Evolutionary conservation across 1,140 invertebrate species (phyloP).

Genomic region (Phthorimaea operculella): DNA sequence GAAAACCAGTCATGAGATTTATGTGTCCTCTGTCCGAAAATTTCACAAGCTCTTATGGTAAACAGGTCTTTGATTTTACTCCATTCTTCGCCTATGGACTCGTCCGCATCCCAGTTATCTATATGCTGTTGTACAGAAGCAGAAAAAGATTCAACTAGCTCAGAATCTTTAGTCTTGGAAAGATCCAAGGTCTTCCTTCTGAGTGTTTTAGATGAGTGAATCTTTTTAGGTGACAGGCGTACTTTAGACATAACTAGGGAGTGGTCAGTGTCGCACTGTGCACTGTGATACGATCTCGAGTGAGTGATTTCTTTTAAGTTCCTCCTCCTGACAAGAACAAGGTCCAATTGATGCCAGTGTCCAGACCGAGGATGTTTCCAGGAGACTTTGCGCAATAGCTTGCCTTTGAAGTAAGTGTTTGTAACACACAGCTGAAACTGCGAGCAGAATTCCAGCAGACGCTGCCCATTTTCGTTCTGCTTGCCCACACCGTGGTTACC

Average conservation of each 20-base stretch:
- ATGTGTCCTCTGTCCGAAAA: neutral
- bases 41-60: neutral
- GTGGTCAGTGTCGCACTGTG: slow-evolving; percentile 18
- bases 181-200: neutral
- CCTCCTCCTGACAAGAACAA: slow-evolving; percentile 9
- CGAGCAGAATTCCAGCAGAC: slow-evolving; percentile 12
- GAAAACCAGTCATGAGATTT: neutral
- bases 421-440: slow-evolving; percentile 12
- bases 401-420: slow-evolving; percentile 15
- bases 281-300: slow-evolving; percentile 17
- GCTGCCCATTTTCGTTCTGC: slow-evolving; percentile 15
- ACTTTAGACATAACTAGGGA: slow-evolving; percentile 8
- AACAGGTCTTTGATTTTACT: neutral
- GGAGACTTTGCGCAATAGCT: slow-evolving; percentile 10
- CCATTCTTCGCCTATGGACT: neutral
- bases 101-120: neutral
- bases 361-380: slow-evolving; percentile 20
- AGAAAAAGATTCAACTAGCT: no score
- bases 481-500: slow-evolving; percentile 15
- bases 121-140: no score
- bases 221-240: neutral
- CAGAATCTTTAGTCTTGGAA: neutral
- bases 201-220: neutral
- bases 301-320: slow-evolving; percentile 10
- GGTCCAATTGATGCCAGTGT: slow-evolving; percentile 18